phyloP scores from a whole-genome alignment of 2,797 vertebrate genomes.

The Thripadectes ignobilis region DNA sequence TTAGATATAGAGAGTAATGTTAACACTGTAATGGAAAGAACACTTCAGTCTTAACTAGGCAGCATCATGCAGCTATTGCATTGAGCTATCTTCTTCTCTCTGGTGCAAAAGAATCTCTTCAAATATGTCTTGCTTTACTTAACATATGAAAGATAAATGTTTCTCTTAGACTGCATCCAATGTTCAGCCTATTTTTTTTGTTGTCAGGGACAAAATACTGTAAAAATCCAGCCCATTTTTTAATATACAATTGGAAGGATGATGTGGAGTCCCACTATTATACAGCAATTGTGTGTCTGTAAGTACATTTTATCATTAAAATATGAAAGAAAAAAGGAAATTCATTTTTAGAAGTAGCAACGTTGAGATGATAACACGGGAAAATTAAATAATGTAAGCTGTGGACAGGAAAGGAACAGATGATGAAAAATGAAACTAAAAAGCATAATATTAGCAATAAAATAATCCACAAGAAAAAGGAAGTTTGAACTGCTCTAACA shows the following conservation, averaged over 20 bases:
- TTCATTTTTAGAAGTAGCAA: constrained; percentile 13
- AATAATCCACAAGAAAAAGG: not conserved
- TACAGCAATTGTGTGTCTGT: not conserved
- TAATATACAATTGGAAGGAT: not conserved
- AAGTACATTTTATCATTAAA: not conserved
- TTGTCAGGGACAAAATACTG: not conserved
- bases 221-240: not conserved
- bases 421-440: not conserved
- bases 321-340: constrained; percentile 19
- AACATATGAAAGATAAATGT: constrained; percentile 8
- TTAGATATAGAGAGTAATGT: not conserved
- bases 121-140: constrained; percentile 1
- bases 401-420: not conserved
- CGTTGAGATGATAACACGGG: not conserved
- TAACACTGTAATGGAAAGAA: constrained; percentile 29
- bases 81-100: not conserved
- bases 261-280: not conserved
- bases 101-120: not conserved
- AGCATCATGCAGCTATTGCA: not conserved
- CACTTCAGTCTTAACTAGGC: constrained; percentile 27
- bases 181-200: not conserved
- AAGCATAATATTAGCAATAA: not conserved
- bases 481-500: not conserved
- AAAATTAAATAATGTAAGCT: not conserved
- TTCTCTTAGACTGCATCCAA: not conserved